Conservation (phyloP, 1,140 invertebrate species). For the Steinernema khuongi region DNA sequence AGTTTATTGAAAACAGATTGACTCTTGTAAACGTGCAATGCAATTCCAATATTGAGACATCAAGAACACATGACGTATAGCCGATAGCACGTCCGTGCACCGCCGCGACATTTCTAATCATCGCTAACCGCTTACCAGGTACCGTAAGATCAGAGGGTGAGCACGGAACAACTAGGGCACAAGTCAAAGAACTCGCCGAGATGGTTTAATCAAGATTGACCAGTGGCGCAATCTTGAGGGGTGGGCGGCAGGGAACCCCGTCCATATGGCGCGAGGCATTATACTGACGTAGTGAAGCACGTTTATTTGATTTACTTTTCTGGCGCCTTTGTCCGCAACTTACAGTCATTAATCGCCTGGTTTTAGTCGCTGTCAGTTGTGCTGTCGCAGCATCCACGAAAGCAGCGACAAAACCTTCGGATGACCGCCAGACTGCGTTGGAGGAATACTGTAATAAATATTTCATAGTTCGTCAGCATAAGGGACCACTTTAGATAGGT, state of each 20-base stretch:
- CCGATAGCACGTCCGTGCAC: neutral
- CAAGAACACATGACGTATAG: too few relatives aligned
- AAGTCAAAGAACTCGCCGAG: too few relatives aligned
- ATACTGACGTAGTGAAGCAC: neutral
- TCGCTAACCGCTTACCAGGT: too few relatives aligned
- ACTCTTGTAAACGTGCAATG: neutral
- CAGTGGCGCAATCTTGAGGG: neutral
- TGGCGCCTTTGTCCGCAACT: neutral
- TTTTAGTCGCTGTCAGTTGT: neutral
- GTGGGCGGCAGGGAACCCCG: neutral
- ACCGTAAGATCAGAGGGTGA: too few relatives aligned
- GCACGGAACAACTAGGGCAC: too few relatives aligned
- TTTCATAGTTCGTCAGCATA: neutral
- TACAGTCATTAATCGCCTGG: slow-evolving; percentile 9
- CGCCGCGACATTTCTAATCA: too few relatives aligned
- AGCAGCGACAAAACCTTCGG: too few relatives aligned
- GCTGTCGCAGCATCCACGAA: too few relatives aligned
- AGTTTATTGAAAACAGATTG: neutral
- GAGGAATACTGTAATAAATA: neutral
- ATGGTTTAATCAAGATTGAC: too few relatives aligned
- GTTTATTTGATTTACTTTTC: neutral
- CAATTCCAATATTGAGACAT: neutral
- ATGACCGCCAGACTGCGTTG: too few relatives aligned
- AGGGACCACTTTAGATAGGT: neutral
- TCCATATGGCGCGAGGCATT: neutral